Conservation (phyloP, 2,888 invertebrate genomes). For the Meandrusa payeni region DNA sequence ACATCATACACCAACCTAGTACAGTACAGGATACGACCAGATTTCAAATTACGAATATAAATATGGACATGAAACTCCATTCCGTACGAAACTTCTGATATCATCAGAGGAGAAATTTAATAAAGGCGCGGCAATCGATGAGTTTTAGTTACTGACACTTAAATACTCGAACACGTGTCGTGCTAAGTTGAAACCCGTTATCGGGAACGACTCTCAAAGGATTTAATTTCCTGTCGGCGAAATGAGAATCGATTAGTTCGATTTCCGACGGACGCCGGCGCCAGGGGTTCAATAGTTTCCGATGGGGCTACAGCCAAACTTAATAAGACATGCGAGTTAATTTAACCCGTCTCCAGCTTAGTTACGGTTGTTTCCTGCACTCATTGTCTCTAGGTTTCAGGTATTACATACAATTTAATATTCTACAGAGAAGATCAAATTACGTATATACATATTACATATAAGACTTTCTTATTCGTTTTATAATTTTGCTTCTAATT, state of each 20-base stretch:
- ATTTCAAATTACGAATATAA: conserved; percentile 33
- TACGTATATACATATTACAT: no score
- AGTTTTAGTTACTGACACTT: conserved; percentile 32
- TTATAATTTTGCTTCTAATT: no score
- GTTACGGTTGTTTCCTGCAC: not conserved
- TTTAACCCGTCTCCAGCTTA: conserved; percentile 29
- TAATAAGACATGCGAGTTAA: conserved; percentile 65
- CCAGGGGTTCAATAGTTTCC: conserved; percentile 68
- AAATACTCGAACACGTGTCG: conserved; percentile 66
- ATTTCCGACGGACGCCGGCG: conserved; percentile 69
- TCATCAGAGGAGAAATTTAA: conserved; percentile 38
- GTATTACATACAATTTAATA: no score
- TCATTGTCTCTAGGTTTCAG: no score
- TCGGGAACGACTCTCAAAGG: conserved; percentile 75
- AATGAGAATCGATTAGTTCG: conserved; percentile 81
- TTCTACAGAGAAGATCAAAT: no score
- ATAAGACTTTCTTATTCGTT: no score
- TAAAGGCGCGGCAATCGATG: conserved; percentile 34
- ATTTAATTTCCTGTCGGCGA: conserved; percentile 78
- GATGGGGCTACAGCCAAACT: conserved; percentile 47
- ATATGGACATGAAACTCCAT: conserved; percentile 39
- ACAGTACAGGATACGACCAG: no score
- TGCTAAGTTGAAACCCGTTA: conserved; percentile 73
- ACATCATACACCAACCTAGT: no score
- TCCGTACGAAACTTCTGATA: conserved; percentile 31